Evolutionary conservation across 2,797 vertebrate species (phyloP).

Genomic region (Xerus rutilus): DNA sequence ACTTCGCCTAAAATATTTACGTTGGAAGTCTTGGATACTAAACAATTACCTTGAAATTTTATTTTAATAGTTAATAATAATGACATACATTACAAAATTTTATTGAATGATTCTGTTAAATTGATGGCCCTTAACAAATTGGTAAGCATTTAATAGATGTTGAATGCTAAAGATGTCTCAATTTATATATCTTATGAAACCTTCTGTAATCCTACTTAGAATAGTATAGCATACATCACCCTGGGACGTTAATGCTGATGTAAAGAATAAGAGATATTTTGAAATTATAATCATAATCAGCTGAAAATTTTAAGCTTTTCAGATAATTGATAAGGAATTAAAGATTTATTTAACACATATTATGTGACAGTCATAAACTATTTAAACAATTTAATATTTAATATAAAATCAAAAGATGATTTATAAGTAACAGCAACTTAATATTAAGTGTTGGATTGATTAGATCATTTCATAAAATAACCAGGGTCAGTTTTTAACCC

Average conservation of each 20-base stretch:
- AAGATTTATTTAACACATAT: slow-evolving; percentile 18
- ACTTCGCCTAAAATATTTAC: slow-evolving; percentile 63
- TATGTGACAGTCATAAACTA: not conserved
- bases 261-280: not conserved
- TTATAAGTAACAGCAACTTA: slow-evolving; percentile 1
- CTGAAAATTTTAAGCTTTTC: slow-evolving; percentile 30
- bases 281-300: not conserved
- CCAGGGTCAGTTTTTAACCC: not conserved
- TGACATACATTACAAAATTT: slow-evolving; percentile 13
- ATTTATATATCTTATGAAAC: not conserved
- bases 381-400: slow-evolving; percentile 40
- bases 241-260: not conserved
- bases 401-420: not conserved
- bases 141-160: slow-evolving; percentile 38
- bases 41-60: slow-evolving; percentile 58
- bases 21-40: slow-evolving; percentile 65
- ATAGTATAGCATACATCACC: not conserved
- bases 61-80: not conserved
- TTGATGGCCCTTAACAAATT: not conserved
- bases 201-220: not conserved
- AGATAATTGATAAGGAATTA: not conserved
- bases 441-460: not conserved
- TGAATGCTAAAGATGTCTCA: not conserved
- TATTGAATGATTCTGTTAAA: slow-evolving; percentile 31
- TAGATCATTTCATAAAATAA: not conserved